These are phyloP conservation scores for Porites evermanni DNA, from an alignment of 92 coral and sea anemone genomes.

Conservation along the genomic window DNA sequence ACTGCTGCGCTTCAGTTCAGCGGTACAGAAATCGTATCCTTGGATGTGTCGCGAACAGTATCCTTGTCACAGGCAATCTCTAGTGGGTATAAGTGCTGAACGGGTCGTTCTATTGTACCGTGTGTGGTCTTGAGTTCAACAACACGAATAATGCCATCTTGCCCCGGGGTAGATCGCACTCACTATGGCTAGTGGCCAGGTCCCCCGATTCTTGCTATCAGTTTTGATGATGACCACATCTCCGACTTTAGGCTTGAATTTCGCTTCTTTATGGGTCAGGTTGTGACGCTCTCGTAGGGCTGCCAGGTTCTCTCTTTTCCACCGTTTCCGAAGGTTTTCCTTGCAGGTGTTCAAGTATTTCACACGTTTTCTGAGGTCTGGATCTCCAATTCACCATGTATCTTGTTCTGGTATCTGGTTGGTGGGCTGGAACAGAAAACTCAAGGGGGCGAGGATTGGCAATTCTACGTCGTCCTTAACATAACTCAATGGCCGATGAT, in stretches of 20 bases:
- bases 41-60: conserved; percentile 15
- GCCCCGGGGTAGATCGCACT: conserved; percentile 31
- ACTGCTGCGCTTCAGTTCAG: background rate
- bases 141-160: conserved; percentile 33
- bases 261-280: conserved; percentile 34
- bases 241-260: conserved; percentile 31
- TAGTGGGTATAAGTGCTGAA: conserved; percentile 22
- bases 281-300: conserved; percentile 46
- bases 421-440: conserved; percentile 29
- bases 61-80: conserved; percentile 5
- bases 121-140: conserved; percentile 28
- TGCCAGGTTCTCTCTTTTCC: conserved; percentile 36
- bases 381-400: conserved; percentile 35
- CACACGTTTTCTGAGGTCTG: conserved; percentile 21
- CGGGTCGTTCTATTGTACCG: conserved; percentile 28
- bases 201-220: conserved; percentile 52
- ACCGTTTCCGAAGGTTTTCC: conserved; percentile 37
- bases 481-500: conserved; percentile 11
- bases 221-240: conserved; percentile 40
- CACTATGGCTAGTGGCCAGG: conserved; percentile 50
- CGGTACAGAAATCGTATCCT: background rate
- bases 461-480: conserved; percentile 27
- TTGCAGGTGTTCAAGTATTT: conserved; percentile 41
- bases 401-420: conserved; percentile 33
- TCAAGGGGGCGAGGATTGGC: conserved; percentile 1